These are phyloP conservation scores for Entomobrya proxima DNA, from an alignment of 2,888 invertebrate species.

Conservation along the genomic window DNA sequence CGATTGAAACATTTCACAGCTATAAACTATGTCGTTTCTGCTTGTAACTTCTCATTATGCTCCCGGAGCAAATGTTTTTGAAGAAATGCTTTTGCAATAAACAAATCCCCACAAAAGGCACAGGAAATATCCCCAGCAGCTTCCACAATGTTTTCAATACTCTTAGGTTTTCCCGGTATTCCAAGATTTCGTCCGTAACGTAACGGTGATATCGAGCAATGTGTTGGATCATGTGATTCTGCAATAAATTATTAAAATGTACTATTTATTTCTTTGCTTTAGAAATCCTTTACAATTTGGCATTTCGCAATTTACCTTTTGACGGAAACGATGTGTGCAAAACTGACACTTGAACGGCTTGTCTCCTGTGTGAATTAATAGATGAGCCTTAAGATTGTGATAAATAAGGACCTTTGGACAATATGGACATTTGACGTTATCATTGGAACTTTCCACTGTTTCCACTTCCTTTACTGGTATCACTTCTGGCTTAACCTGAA, in stretches of 20 bases:
- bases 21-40: no score
- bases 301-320: neutral
- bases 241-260: no score
- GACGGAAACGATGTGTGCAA: neutral
- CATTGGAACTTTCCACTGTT: neutral
- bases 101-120: neutral
- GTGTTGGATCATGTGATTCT: neutral
- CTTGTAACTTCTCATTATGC: neutral
- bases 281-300: no score
- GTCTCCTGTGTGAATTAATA: neutral
- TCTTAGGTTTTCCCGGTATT: neutral
- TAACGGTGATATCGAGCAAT: neutral
- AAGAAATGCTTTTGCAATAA: neutral
- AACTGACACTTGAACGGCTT: neutral
- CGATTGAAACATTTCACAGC: no score
- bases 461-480: neutral
- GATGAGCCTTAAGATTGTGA: neutral
- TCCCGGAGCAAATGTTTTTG: neutral
- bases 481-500: no score
- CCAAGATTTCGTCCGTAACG: neutral
- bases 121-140: no score
- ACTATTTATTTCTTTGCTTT: no score
- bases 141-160: no score
- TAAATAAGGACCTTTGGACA: neutral
- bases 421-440: neutral